phyloP scores from a whole-genome alignment of 35 echinoderm and acorn worm species.

The Apostichopus californicus region DNA sequence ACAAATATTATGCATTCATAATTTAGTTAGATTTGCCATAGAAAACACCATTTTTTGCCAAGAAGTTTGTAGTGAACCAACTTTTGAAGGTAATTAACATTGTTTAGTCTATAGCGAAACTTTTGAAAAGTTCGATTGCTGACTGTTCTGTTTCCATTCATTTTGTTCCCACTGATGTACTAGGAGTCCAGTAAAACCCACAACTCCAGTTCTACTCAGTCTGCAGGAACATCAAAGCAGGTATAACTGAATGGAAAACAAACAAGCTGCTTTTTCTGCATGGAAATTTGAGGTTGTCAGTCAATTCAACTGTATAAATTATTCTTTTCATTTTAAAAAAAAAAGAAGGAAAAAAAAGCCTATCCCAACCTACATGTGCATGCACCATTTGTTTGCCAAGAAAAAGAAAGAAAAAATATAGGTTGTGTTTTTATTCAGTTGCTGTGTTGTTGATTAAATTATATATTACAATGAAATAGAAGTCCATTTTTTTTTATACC shows the following conservation, averaged over 20 bases:
- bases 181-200: conserved; percentile 36
- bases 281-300: not conserved
- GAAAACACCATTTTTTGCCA: too few species aligned
- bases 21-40: too few species aligned
- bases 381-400: not conserved
- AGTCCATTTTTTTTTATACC: too few species aligned
- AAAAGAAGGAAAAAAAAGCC: not conserved
- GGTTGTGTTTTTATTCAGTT: not conserved
- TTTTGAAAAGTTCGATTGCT: too few species aligned
- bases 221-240: conserved; percentile 32
- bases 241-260: conserved; percentile 24
- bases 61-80: too few species aligned
- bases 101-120: too few species aligned
- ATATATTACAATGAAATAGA: too few species aligned
- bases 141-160: conserved; percentile 8
- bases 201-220: conserved; percentile 25
- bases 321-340: too few species aligned
- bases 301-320: not conserved
- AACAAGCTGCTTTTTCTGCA: conserved; percentile 5
- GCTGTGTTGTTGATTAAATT: not conserved
- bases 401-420: not conserved
- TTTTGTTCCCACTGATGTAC: not conserved
- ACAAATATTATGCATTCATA: too few species aligned
- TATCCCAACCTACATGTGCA: conserved; percentile 1
- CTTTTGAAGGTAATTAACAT: too few species aligned